Evolutionary conservation across 2,113 vertebrate genomes (phyloP), one percentile per base, ranked within the genome.

Genomic region (Microtus ochrogaster): DNA sequence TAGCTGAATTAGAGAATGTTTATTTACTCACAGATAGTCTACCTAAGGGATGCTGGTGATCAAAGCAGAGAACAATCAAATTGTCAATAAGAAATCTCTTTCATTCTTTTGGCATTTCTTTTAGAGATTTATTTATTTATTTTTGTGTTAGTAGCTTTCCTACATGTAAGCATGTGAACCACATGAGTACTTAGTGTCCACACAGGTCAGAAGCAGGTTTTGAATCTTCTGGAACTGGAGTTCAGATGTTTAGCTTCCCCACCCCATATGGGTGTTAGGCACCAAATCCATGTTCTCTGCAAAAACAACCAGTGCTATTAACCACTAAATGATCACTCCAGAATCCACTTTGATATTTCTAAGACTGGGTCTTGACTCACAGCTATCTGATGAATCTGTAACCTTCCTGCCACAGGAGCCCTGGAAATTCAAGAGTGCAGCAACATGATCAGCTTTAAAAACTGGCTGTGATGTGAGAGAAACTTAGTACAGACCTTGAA

Each of bases 11-110:
- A 1, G 66, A 81, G 55, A 78, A 52, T 61, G 36, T 28, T 81
- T 5, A 73, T 88, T 90, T 90, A 88, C 36, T 30, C 41, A 72
- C 16, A 95, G 24, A 92, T 52, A 55, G 70, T 79, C 39, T 94
- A 26, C 79, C 76, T 17, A 86, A 72, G 44, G 30, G 26, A 47
- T 19, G 14, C 12, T 68, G 26, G 22, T 39, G 10, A 76, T 4
- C 22, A 85, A 78, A 89, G 8, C 41, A 86, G 13, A 52, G 47
- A 30, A 33, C 26, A 55, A 19, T 39, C 55, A 74, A 28, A 52
- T 81, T 30, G 14, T 90, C 28, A 11, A 73, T 73, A 30, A 70
- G 9, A 88, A 73, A 17, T 52, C 10, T 52, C 13, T 10, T 14
- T 39, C 7, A 33, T 47, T 87, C 26, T 22, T 52, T 26, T 47